phyloP scores from a whole-genome alignment of 2,797 vertebrate genomes.

The Nothura maculosa region DNA sequence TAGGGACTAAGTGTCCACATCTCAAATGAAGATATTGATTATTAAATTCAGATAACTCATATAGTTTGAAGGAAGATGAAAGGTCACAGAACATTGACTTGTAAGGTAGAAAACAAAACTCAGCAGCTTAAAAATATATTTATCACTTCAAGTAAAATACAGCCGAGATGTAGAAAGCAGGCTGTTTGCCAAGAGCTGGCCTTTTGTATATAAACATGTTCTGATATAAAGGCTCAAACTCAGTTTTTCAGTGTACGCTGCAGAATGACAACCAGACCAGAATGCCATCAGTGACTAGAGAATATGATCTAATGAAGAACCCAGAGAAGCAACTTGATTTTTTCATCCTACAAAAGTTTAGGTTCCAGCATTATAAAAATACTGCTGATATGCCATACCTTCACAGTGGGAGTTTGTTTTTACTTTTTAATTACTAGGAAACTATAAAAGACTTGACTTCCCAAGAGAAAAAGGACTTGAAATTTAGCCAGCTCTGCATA shows the following conservation, averaged over 20 bases:
- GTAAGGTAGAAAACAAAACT: neutral
- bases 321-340: neutral
- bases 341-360: neutral
- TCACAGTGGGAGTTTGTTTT: neutral
- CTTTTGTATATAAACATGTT: neutral
- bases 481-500: conserved; percentile 50
- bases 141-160: neutral
- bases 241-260: neutral
- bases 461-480: conserved; percentile 46
- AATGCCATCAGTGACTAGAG: neutral
- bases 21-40: neutral
- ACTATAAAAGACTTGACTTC: conserved; percentile 44
- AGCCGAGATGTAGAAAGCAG: neutral
- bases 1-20: neutral
- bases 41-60: neutral
- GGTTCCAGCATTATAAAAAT: neutral
- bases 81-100: neutral
- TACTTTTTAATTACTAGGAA: conserved; percentile 56
- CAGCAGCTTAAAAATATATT: neutral
- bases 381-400: neutral
- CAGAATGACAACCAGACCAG: neutral
- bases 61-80: neutral
- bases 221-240: neutral
- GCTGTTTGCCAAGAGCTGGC: neutral
- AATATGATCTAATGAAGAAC: neutral